phyloP scores from a whole-genome alignment of 2,113 vertebrate genomes.

The Chloroceryle aenea region DNA sequence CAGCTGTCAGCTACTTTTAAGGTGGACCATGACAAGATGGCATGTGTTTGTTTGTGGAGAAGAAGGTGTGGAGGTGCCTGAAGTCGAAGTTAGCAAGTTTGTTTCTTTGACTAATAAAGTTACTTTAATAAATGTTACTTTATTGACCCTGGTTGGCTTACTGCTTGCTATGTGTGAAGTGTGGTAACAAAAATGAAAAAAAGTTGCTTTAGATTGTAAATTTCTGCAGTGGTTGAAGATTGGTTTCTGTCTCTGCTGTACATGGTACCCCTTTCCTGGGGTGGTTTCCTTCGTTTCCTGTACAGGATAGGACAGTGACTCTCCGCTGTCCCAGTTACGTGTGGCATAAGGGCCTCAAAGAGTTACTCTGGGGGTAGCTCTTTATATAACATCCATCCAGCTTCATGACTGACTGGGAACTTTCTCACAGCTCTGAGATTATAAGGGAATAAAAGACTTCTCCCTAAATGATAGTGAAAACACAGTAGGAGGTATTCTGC shows the following conservation, averaged over 20 bases:
- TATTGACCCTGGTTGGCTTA: not conserved
- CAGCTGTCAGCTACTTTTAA: not conserved
- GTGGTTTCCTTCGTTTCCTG: not conserved
- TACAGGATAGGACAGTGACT: not conserved
- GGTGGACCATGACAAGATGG: not conserved
- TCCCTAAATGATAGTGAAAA: not conserved
- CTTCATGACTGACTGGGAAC: not conserved
- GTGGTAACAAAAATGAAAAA: not conserved
- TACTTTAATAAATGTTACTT: not conserved
- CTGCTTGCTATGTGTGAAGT: not conserved
- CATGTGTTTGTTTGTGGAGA: not conserved
- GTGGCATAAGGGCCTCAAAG: not conserved
- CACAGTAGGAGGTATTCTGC: conserved; percentile 11
- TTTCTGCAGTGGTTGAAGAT: not conserved
- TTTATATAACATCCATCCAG: not conserved
- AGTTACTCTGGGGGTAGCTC: not conserved
- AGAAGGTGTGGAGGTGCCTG: not conserved
- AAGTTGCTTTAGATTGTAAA: not conserved
- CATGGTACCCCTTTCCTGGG: not conserved
- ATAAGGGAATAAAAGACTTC: conserved; percentile 5
- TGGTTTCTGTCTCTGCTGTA: not conserved
- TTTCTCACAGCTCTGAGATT: not conserved
- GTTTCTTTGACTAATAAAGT: not conserved
- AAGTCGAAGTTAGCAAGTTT: not conserved
- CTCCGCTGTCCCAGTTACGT: not conserved